Conservation (phyloP, 2,888 invertebrate genomes). For the Altica lythri region DNA sequence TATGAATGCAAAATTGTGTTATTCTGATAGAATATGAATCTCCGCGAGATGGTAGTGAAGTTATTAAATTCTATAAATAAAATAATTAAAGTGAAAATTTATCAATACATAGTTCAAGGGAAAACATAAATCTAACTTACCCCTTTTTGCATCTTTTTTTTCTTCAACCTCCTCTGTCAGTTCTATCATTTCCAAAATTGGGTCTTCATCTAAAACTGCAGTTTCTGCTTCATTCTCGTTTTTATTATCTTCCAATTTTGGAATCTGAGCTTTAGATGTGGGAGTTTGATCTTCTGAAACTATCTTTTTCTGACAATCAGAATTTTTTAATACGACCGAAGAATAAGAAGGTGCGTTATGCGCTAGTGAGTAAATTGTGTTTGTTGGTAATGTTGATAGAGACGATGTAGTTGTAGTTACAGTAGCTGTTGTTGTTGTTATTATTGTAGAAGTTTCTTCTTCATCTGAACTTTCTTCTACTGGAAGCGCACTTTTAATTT, state of each 20-base stretch:
- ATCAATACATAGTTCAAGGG: too few species aligned
- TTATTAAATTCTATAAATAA: too few species aligned
- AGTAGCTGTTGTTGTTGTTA: not conserved
- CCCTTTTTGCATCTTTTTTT: constrained; percentile 53
- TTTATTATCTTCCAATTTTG: constrained; percentile 22
- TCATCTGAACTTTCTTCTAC: constrained; percentile 78
- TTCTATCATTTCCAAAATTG: constrained; percentile 63
- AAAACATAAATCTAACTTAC: constrained; percentile 41
- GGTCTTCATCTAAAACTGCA: constrained; percentile 53
- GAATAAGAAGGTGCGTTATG: not conserved
- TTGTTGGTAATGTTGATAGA: not conserved
- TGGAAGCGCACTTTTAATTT: constrained; percentile 72
- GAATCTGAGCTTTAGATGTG: too few species aligned
- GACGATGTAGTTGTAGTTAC: not conserved
- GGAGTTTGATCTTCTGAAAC: too few species aligned
- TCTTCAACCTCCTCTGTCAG: constrained; percentile 62
- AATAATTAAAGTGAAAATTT: too few species aligned
- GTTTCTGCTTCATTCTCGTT: constrained; percentile 24
- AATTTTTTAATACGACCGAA: not conserved
- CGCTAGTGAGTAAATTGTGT: not conserved
- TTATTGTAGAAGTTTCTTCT: constrained; percentile 46
- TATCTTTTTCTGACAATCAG: too few species aligned
- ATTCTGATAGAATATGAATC: too few species aligned
- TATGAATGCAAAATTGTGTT: too few species aligned
- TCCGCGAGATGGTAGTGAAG: too few species aligned